Evolutionary conservation across 2,797 vertebrate species (phyloP).

Genomic region (Paramormyrops hopkinsi): DNA sequence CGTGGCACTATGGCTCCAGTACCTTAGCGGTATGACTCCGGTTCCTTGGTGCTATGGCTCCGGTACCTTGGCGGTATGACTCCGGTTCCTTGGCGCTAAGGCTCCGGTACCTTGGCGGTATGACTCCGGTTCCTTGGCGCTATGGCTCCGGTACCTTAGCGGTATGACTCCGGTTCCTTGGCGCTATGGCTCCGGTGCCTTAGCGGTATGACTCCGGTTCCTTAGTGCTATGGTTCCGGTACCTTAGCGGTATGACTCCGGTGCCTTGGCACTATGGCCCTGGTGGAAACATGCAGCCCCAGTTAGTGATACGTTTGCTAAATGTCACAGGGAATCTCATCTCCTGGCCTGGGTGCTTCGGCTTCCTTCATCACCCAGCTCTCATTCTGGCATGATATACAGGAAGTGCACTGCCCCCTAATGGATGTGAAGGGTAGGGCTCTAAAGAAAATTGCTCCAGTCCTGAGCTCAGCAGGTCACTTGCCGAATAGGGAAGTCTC

Average conservation of each 20-base stretch:
- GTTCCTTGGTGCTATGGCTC: no score
- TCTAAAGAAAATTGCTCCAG: background rate
- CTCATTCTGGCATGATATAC: background rate
- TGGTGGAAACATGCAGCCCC: background rate
- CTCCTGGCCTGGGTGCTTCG: background rate
- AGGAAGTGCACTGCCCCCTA: constrained; percentile 5
- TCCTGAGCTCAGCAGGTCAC: background rate
- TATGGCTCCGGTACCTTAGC: no score
- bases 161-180: background rate
- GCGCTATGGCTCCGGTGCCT: no score
- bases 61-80: no score
- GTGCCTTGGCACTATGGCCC: no score
- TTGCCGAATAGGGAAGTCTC: background rate
- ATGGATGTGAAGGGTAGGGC: background rate
- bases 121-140: background rate
- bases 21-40: no score
- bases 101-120: no score
- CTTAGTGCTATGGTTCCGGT: no score
- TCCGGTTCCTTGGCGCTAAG: no score
- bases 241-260: background rate
- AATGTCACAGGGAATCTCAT: background rate
- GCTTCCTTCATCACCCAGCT: background rate
- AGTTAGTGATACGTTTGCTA: background rate
- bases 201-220: no score
- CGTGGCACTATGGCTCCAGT: no score